Conservation (phyloP, 2,113 vertebrate genomes). For the Lota lota region DNA sequence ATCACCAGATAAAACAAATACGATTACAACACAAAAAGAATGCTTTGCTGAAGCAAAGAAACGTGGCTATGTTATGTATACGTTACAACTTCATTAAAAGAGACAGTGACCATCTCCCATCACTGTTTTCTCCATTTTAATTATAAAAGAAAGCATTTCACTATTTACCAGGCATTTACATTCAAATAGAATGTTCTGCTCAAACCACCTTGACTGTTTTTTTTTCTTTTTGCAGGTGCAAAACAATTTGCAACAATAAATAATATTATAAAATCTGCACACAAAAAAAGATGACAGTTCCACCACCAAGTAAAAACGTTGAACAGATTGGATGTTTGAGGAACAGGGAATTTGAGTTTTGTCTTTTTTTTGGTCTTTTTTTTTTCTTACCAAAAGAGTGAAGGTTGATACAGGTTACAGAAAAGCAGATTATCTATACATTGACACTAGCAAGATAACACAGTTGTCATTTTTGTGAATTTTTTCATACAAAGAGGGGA, state of each 20-base stretch:
- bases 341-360: slow-evolving; percentile 26
- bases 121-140: slow-evolving; percentile 60
- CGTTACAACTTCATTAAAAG: slow-evolving; percentile 76
- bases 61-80: slow-evolving; percentile 70
- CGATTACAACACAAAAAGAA: slow-evolving; percentile 79
- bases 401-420: slow-evolving; percentile 73
- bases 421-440: slow-evolving; percentile 78
- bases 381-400: slow-evolving; percentile 70
- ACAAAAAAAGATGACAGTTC: slow-evolving; percentile 77
- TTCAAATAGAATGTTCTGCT: slow-evolving; percentile 60
- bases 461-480: slow-evolving; percentile 68
- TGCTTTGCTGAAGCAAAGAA: slow-evolving; percentile 72
- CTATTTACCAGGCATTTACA: slow-evolving; percentile 65
- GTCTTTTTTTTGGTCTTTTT: slow-evolving; percentile 17
- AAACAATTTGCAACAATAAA: slow-evolving; percentile 79
- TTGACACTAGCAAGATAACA: slow-evolving; percentile 77
- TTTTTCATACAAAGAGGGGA: slow-evolving; percentile 73
- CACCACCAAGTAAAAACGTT: slow-evolving; percentile 75
- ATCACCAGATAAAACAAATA: slow-evolving; percentile 80
- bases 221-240: slow-evolving; percentile 72
- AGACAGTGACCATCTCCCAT: slow-evolving; percentile 56
- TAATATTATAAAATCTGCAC: slow-evolving; percentile 84
- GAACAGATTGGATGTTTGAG: slow-evolving; percentile 55
- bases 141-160: slow-evolving; percentile 65
- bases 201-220: slow-evolving; percentile 57